A percentile compares a stretch with the other conserved stretches of the same genome.
These are phyloP conservation scores for Scolopax bukidnonensis DNA, from an alignment of 2,797 vertebrate species.

Conservation along the genomic window DNA sequence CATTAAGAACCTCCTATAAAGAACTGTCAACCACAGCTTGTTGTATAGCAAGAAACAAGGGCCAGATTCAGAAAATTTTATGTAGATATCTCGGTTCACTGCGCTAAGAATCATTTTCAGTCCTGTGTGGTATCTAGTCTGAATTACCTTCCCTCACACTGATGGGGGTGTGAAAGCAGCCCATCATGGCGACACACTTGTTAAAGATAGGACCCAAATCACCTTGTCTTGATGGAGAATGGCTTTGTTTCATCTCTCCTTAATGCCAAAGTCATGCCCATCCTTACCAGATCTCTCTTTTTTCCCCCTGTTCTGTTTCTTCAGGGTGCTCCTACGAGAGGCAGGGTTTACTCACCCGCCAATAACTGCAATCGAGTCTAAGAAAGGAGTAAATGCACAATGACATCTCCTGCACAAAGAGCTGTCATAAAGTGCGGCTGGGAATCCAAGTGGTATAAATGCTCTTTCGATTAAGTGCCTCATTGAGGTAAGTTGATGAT, in stretches of 20 bases:
- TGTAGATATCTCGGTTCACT: background rate
- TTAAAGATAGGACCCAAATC: rapidly evolving
- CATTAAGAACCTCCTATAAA: background rate
- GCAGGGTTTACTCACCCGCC: background rate
- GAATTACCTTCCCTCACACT: background rate
- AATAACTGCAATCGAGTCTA: background rate
- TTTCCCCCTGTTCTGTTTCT: background rate
- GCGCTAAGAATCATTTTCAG: background rate
- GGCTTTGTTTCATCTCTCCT: background rate
- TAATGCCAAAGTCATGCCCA: background rate
- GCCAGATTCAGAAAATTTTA: background rate
- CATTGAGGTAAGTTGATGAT: slow-evolving; percentile 34
- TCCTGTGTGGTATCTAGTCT: background rate
- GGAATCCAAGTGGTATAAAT: background rate
- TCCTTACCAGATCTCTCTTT: background rate
- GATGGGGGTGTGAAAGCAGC: background rate
- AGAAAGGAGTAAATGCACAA: slow-evolving; percentile 3
- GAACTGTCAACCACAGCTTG: background rate
- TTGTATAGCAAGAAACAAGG: background rate
- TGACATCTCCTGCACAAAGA: background rate
- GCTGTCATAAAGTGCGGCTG: background rate
- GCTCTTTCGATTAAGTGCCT: slow-evolving; percentile 31
- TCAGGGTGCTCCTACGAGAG: background rate
- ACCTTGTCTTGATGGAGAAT: background rate
- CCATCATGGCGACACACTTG: background rate